These are phyloP conservation scores for Alviniconcha strummeri DNA, from an alignment of 2,888 invertebrate species.

Conservation along the genomic window DNA sequence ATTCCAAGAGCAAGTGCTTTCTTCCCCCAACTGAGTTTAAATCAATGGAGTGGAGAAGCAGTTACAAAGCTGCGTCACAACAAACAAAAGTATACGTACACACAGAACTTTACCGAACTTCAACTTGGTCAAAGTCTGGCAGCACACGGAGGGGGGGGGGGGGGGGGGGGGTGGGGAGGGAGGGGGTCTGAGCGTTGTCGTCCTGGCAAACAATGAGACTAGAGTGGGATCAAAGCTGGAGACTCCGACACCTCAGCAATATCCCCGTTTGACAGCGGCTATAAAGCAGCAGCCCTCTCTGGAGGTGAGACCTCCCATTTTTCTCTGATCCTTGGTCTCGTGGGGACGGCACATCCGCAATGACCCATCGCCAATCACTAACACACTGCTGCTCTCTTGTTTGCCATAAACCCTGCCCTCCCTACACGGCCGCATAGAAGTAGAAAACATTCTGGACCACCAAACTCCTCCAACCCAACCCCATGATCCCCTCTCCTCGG, in stretches of 20 bases:
- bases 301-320: slow-evolving; percentile 21
- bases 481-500: background rate
- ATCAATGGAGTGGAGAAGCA: too few species aligned
- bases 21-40: too few species aligned
- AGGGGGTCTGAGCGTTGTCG: background rate
- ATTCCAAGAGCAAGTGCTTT: too few species aligned
- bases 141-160: background rate
- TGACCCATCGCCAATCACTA: background rate
- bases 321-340: slow-evolving; percentile 10
- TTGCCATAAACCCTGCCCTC: too few species aligned
- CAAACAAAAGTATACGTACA: background rate
- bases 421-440: background rate
- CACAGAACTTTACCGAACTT: background rate
- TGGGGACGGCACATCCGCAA: background rate
- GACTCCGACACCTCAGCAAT: background rate
- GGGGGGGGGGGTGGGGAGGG: background rate
- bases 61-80: too few species aligned
- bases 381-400: background rate
- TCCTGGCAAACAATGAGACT: background rate
- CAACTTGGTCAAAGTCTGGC: background rate
- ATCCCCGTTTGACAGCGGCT: slow-evolving; percentile 12
- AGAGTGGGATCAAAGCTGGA: too few species aligned
- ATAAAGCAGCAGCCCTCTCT: slow-evolving; percentile 23
- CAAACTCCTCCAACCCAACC: background rate
- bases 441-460: background rate